A percentile compares a stretch with the other conserved stretches of the same genome.
Conservation (phyloP, 2,797 vertebrate species). For the Poecilia wingei region DNA sequence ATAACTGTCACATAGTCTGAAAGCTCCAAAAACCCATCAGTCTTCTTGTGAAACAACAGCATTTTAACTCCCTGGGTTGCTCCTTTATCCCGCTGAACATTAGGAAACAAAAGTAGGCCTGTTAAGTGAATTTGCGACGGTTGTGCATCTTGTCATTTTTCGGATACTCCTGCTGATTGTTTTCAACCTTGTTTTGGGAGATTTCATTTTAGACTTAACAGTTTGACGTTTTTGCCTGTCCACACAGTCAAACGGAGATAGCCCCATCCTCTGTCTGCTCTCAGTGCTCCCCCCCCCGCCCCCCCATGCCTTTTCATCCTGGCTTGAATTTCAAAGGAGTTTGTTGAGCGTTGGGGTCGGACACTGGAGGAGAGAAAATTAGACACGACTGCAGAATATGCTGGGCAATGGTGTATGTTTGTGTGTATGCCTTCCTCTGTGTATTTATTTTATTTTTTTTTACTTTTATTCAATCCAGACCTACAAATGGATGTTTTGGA, state of each 20-base stretch:
- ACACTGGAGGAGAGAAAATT: slow-evolving; percentile 51
- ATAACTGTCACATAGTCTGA: slow-evolving; percentile 56
- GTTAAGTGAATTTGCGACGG: slow-evolving; percentile 25
- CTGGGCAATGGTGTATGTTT: slow-evolving; percentile 44
- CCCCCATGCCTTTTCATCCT: slow-evolving; percentile 40
- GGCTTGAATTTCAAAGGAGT: slow-evolving; percentile 67
- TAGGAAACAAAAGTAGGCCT: slow-evolving; percentile 21
- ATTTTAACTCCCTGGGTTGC: slow-evolving; percentile 31
- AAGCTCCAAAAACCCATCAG: slow-evolving; percentile 32
- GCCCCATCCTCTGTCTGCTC: slow-evolving; percentile 18
- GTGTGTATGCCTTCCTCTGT: slow-evolving; percentile 21
- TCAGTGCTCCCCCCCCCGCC: not conserved
- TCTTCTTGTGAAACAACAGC: slow-evolving; percentile 48
- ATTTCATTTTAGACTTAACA: not conserved
- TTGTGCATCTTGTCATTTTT: slow-evolving; percentile 32
- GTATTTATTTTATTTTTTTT: slow-evolving; percentile 12
- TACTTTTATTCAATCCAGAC: slow-evolving; percentile 29
- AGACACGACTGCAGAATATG: slow-evolving; percentile 53
- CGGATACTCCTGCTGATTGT: slow-evolving; percentile 1
- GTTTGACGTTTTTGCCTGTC: slow-evolving; percentile 7
- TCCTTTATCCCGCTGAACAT: slow-evolving; percentile 31
- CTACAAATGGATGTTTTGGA: slow-evolving; percentile 24
- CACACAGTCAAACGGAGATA: slow-evolving; percentile 13
- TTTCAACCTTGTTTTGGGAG: slow-evolving; percentile 5
- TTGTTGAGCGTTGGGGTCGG: slow-evolving; percentile 40